phyloP scores from a whole-genome alignment of 2,113 vertebrate species.

The Monopterus albus region DNA sequence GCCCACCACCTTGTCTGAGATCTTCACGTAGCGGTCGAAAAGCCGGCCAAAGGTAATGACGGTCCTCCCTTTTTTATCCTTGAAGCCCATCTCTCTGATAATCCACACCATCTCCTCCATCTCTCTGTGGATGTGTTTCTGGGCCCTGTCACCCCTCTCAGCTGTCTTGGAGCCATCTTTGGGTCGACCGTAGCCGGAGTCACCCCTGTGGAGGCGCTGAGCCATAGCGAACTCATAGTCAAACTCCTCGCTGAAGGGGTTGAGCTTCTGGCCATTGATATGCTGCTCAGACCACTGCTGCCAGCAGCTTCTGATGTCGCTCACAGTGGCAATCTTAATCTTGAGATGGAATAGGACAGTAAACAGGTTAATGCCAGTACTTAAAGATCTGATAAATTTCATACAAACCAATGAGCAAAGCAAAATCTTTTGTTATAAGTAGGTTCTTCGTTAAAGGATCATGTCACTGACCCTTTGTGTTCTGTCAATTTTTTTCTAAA shows the following conservation, averaged over 20 bases:
- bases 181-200: constrained; percentile 83
- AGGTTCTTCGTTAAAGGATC: no score
- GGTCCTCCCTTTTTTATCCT: constrained; percentile 67
- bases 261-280: constrained; percentile 81
- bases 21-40: constrained; percentile 86
- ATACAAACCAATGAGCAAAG: background rate
- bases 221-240: constrained; percentile 83
- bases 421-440: no score
- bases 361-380: no score
- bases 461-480: no score
- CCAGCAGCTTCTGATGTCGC: constrained; percentile 82
- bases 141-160: constrained; percentile 80
- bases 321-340: constrained; percentile 77
- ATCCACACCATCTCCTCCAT: constrained; percentile 88
- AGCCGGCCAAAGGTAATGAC: constrained; percentile 80
- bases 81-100: constrained; percentile 80
- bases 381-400: no score
- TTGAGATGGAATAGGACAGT: constrained; percentile 10
- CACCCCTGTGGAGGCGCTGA: constrained; percentile 81
- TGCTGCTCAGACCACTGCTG: constrained; percentile 82
- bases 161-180: constrained; percentile 85
- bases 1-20: constrained; percentile 87
- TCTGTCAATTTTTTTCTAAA: no score
- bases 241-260: constrained; percentile 88
- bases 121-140: constrained; percentile 82